A percentile compares a stretch with the other conserved stretches of the same genome.
Evolutionary conservation across 2,888 invertebrate species (phyloP).

Genomic region (Drosophila differens): DNA sequence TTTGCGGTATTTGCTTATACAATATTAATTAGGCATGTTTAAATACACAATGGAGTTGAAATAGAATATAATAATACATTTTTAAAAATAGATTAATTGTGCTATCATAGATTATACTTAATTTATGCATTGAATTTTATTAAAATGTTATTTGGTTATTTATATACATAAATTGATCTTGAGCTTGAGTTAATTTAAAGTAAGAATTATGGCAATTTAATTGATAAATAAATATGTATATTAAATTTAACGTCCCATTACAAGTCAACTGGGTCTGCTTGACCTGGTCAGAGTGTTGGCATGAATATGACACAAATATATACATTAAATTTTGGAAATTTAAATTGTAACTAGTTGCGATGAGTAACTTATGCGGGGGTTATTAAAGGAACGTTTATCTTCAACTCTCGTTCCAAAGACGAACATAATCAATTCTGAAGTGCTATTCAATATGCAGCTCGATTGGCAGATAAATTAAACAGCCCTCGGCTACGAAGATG

Average conservation of each 20-base stretch:
- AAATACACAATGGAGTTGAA: neutral
- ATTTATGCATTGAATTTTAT: neutral
- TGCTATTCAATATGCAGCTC: conserved; percentile 56
- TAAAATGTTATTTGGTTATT: neutral
- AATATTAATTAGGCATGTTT: neutral
- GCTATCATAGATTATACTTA: neutral
- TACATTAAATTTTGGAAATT: conserved; percentile 17
- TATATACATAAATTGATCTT: neutral
- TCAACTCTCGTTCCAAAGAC: neutral
- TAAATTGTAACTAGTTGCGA: conserved; percentile 8
- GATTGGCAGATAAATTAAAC: conserved; percentile 62
- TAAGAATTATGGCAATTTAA: conserved; percentile 28
- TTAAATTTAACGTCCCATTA: conserved; percentile 8
- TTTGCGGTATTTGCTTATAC: neutral
- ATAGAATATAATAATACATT: neutral
- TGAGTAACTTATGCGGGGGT: conserved; percentile 21
- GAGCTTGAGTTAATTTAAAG: conserved; percentile 15
- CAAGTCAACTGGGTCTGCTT: neutral
- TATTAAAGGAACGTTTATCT: conserved; percentile 67
- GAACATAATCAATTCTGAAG: conserved; percentile 53
- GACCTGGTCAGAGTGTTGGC: neutral
- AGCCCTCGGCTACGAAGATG: conserved; percentile 15
- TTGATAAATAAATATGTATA: conserved; percentile 14
- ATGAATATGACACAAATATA: conserved; percentile 12
- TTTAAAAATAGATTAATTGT: neutral